Conservation (phyloP, 2,888 invertebrate species). For the Hanleya hanleyi region DNA sequence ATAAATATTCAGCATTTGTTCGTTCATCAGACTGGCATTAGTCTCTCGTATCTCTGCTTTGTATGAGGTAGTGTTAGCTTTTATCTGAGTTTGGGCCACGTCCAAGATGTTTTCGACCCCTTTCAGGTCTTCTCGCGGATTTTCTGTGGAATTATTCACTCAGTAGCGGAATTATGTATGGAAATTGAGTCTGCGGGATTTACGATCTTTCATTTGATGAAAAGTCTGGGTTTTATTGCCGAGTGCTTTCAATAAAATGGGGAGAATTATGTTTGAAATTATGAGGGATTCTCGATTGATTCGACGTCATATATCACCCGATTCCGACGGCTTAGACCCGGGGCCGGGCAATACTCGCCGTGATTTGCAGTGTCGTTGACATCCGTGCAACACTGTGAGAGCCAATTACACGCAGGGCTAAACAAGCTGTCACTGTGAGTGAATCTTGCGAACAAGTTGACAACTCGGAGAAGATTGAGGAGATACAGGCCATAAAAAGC, state of each 20-base stretch:
- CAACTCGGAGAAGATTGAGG: background rate
- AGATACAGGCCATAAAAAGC: background rate
- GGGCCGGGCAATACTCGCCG: too few relatives aligned
- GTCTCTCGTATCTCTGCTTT: too few relatives aligned
- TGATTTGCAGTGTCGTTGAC: background rate
- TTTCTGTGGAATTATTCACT: background rate
- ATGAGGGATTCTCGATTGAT: constrained; percentile 1
- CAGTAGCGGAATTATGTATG: background rate
- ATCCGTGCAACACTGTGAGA: constrained; percentile 1
- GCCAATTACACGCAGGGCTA: constrained; percentile 2
- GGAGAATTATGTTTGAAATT: background rate
- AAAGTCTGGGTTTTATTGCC: constrained; percentile 8
- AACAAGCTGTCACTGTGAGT: constrained; percentile 2
- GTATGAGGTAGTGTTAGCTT: too few relatives aligned
- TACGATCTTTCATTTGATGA: constrained; percentile 22
- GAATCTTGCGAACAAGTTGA: constrained; percentile 2
- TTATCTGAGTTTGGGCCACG: too few relatives aligned
- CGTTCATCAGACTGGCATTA: too few relatives aligned
- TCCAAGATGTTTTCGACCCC: background rate
- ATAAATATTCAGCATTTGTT: too few relatives aligned
- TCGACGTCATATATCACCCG: background rate
- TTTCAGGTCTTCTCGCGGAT: background rate
- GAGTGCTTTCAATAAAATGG: constrained; percentile 5
- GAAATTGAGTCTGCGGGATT: background rate
- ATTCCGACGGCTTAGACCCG: background rate